Evolutionary conservation across 2,888 invertebrate species (phyloP).

Genomic region (Pseudococcus jackbeardsleyi): DNA sequence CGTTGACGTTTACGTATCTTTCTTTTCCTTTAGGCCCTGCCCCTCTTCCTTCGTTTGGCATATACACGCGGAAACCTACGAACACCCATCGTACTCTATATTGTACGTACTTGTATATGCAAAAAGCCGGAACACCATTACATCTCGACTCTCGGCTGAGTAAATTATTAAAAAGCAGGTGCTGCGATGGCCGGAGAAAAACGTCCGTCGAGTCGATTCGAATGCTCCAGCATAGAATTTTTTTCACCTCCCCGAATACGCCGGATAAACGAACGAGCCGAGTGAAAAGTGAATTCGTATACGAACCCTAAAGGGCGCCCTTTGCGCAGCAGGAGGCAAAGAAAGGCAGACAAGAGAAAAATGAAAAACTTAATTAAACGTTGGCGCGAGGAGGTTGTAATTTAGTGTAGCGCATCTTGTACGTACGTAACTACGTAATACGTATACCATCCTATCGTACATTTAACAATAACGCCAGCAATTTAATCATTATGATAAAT

Average conservation of each 20-base stretch:
- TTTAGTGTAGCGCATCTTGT: background rate
- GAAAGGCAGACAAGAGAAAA: background rate
- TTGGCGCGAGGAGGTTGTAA: background rate
- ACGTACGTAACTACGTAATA: background rate
- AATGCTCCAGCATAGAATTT: background rate
- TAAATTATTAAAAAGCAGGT: slow-evolving; percentile 9
- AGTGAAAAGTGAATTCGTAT: background rate
- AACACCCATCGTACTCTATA: too few species aligned
- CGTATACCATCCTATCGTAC: background rate
- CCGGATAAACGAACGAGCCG: background rate
- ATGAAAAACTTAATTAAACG: slow-evolving; percentile 40
- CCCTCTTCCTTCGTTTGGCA: background rate
- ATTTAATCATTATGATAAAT: slow-evolving; percentile 25
- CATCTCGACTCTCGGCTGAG: background rate
- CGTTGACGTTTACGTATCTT: slow-evolving; percentile 38
- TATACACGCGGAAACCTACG: background rate
- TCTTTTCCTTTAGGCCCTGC: background rate
- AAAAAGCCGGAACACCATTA: slow-evolving; percentile 2
- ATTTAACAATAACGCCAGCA: slow-evolving; percentile 11
- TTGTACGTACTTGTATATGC: background rate
- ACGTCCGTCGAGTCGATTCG: background rate
- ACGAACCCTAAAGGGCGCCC: background rate
- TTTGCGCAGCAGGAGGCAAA: background rate
- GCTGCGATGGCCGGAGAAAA: slow-evolving; percentile 1
- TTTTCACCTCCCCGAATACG: background rate